phyloP scores from a whole-genome alignment of 2,113 vertebrate species.

The Mormyrus lacerda region DNA sequence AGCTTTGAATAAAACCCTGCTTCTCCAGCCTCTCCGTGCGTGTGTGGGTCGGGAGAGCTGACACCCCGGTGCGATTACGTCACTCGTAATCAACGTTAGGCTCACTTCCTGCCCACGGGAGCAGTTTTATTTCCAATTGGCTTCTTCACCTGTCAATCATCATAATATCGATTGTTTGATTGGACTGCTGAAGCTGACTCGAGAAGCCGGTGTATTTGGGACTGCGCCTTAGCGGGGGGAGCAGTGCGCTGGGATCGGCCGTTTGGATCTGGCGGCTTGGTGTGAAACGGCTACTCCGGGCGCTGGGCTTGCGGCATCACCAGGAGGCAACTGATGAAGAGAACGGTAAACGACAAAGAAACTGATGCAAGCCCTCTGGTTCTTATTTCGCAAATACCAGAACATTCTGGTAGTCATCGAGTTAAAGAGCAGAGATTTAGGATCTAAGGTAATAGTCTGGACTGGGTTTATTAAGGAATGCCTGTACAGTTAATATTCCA shows the following conservation, averaged over 20 bases:
- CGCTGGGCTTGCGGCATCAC: background rate
- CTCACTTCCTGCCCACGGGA: background rate
- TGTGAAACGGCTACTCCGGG: background rate
- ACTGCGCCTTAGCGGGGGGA: background rate
- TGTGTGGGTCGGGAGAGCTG: background rate
- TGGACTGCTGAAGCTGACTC: background rate
- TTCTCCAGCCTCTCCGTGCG: background rate
- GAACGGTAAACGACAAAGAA: background rate
- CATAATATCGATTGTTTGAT: background rate
- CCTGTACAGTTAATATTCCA: background rate
- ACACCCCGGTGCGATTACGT: background rate
- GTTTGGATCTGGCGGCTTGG: background rate
- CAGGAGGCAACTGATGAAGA: background rate
- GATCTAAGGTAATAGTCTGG: background rate
- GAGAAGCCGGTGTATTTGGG: background rate
- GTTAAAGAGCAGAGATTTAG: background rate
- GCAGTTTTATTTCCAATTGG: background rate
- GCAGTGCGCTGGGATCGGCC: background rate
- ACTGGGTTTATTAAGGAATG: background rate
- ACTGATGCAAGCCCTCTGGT: background rate
- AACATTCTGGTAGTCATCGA: background rate
- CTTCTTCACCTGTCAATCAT: background rate
- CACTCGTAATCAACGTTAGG: background rate
- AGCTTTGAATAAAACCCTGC: conserved; percentile 46
- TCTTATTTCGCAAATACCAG: background rate